Base-by-base conservation (phyloP, 2,888 invertebrate species). In the Trichogramma evanescens region DNA sequence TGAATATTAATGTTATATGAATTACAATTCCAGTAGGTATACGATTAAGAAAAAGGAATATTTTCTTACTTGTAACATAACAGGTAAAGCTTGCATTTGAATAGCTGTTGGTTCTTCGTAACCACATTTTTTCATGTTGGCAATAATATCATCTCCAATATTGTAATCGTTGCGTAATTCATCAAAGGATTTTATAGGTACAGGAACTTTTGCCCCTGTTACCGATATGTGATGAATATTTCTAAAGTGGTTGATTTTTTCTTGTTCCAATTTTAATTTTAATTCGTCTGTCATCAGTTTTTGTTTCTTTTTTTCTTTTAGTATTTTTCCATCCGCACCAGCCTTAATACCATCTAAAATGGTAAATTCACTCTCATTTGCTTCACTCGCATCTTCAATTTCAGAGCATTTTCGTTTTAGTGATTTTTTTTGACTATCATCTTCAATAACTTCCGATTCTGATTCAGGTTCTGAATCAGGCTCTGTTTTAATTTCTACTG, bases 51-150 rank as follows among this genome's bases (percentile, higher is more conserved):
- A 26, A 26, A 26, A 26, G 26, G 3, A 26, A 48, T 38, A 70
- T 39, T 72, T 74, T 26, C 26, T 26, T 72, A 89, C 89, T 80
- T 88, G 82, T 56, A 95, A 75, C 88, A 98, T 88, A 61, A 91
- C 84, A 2, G 98, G 93, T 66, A 96, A 84, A 0, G 93, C 89
- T 79, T 98, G 97, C 83, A 95, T 88, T 80, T 96, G 95, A 69
- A 96, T 89, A 0, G 94, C 88, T 0, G 95, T 95, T 0, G 95
- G 95, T 57, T 83, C 82, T 0, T 78, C 73, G 70, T 91, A 94
- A 0, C 89, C 89, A 69, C 87, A 86, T 58, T 82, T 81, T 39
- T 74, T 79, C 5, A 95, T 80, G 66, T 91, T 94, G 41, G 85
- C 79, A 7, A 91, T 77, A 2, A 95, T 74, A 13, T 80, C 81